A percentile compares a stretch with the other conserved stretches of the same genome.
phyloP scores from a whole-genome alignment of 2,113 vertebrate species.

The Illadopsis cleaveri region DNA sequence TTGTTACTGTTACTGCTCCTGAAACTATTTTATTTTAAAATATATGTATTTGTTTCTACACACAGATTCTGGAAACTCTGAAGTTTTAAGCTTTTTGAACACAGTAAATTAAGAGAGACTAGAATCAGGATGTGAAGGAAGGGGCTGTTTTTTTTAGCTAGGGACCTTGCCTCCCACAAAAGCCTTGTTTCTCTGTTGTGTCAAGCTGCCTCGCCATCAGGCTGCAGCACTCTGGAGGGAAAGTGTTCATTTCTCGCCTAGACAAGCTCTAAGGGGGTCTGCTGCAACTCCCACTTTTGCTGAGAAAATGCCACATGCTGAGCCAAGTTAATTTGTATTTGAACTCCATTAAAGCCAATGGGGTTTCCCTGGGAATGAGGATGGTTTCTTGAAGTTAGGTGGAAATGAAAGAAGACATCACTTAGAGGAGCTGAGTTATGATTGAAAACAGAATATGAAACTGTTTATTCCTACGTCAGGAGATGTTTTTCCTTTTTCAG shows the following conservation, averaged over 20 bases:
- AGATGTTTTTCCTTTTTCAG: neutral
- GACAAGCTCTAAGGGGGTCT: neutral
- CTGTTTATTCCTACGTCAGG: neutral
- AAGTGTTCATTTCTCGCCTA: neutral
- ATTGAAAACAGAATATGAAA: neutral
- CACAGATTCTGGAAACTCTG: neutral
- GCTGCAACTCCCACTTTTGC: neutral
- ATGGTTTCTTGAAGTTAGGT: neutral
- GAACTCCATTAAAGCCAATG: slow-evolving; percentile 26
- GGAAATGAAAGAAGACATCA: slow-evolving; percentile 7
- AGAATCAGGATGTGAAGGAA: neutral
- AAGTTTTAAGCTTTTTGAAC: neutral
- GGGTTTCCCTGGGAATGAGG: neutral
- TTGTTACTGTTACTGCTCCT: neutral
- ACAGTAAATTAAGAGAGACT: neutral
- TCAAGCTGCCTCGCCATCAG: neutral
- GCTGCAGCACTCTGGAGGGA: fast-evolving
- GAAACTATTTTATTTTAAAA: neutral
- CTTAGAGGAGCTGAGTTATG: neutral
- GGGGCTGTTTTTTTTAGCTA: neutral
- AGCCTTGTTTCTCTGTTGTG: neutral
- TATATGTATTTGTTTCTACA: neutral
- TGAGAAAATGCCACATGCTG: slow-evolving; percentile 32
- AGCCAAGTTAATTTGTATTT: slow-evolving; percentile 18
- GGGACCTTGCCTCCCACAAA: neutral